phyloP scores from a whole-genome alignment of 2,888 invertebrate species.

The Seira musarum region DNA sequence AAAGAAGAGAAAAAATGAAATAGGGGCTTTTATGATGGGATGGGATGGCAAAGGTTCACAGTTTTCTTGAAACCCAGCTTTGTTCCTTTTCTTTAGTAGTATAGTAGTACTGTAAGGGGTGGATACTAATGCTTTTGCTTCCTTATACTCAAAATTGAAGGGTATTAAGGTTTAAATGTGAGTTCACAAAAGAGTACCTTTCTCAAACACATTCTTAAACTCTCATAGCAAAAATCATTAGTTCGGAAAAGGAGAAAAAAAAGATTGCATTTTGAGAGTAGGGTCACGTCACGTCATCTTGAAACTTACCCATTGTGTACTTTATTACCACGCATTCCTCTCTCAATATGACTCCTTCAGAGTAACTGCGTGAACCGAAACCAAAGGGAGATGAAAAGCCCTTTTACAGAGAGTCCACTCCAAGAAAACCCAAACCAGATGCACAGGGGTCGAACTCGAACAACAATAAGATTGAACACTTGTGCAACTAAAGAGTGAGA shows the following conservation, averaged over 20 bases:
- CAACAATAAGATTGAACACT: too few species aligned
- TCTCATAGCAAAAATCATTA: slow-evolving; percentile 42
- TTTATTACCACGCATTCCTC: background rate
- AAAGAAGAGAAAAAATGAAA: background rate
- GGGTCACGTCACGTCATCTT: slow-evolving; percentile 20
- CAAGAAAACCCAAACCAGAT: too few species aligned
- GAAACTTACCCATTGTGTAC: background rate
- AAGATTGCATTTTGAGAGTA: slow-evolving; percentile 15
- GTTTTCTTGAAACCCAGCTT: slow-evolving; percentile 1
- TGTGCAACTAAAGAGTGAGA: background rate
- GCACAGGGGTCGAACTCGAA: too few species aligned
- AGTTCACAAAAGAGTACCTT: slow-evolving; percentile 8
- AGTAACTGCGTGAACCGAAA: too few species aligned
- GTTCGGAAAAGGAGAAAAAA: background rate
- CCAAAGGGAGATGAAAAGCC: slow-evolving; percentile 37
- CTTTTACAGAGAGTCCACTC: too few species aligned
- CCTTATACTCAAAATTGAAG: background rate
- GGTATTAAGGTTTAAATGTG: background rate
- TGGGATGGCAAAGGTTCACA: slow-evolving; percentile 19
- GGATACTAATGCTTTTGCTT: background rate
- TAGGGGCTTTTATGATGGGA: background rate
- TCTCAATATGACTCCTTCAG: background rate
- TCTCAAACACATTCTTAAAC: slow-evolving; percentile 4
- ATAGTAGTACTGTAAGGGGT: background rate
- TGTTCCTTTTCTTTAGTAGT: background rate